Conservation (phyloP, 1,140 invertebrate species). For the Belonocnema kinseyi region DNA sequence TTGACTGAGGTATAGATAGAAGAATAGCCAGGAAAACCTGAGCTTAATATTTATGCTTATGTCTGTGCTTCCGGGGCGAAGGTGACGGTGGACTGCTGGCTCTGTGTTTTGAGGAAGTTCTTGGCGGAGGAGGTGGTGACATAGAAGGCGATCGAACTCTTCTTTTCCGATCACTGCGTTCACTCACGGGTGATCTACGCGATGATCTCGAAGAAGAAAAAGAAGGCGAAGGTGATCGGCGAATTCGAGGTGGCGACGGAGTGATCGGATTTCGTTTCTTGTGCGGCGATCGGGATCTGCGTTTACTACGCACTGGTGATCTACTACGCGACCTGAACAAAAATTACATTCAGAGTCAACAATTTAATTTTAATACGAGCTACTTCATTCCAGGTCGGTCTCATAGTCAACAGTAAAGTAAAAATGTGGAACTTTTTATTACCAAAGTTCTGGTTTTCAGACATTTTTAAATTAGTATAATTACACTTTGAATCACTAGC, state of each 20-base stretch:
- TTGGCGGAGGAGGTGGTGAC: constrained; percentile 69
- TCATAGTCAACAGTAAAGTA: no score
- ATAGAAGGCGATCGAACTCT: constrained; percentile 67
- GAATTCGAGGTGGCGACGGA: constrained; percentile 72
- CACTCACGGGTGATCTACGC: constrained; percentile 64
- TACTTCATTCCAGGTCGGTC: background rate
- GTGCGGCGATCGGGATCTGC: constrained; percentile 69
- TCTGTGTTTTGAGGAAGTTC: constrained; percentile 66
- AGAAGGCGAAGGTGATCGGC: constrained; percentile 69
- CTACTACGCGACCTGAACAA: constrained; percentile 71
- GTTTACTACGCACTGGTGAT: constrained; percentile 68
- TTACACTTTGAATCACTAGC: no score
- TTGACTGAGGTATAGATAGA: background rate
- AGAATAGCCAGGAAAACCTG: background rate
- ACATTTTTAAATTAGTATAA: no score
- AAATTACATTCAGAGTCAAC: background rate
- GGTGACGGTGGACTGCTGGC: constrained; percentile 68
- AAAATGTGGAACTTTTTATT: no score
- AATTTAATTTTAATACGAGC: background rate
- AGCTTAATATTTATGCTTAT: constrained; percentile 77
- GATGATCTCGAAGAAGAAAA: constrained; percentile 67
- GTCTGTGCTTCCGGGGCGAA: constrained; percentile 73
- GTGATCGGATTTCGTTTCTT: constrained; percentile 70
- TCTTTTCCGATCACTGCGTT: constrained; percentile 67
- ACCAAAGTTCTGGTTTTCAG: no score